A percentile compares a stretch with the other conserved stretches of the same genome.
These are phyloP conservation scores for Globodera rostochiensis DNA, from an alignment of 1,140 invertebrate genomes.

Conservation along the genomic window DNA sequence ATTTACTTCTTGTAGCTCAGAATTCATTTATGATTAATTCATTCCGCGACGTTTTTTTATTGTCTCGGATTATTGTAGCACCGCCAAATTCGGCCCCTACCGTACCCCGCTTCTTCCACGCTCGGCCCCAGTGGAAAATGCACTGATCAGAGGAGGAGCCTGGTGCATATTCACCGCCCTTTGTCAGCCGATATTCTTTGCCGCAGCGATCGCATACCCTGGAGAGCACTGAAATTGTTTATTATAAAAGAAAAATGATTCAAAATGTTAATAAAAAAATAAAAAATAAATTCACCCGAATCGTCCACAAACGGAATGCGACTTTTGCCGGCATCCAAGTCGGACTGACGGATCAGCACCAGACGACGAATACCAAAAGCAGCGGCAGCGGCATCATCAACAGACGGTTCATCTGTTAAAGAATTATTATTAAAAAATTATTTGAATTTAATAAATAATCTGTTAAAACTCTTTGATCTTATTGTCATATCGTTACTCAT, in stretches of 20 bases:
- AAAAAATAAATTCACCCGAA: background rate
- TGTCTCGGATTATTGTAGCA: too few species aligned
- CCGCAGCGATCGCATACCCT: conserved; percentile 76
- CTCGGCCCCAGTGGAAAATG: conserved; percentile 79
- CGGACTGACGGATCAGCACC: conserved; percentile 25
- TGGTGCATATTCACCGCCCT: conserved; percentile 72
- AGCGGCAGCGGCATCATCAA: background rate
- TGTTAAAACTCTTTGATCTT: too few species aligned
- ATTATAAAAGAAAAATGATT: background rate
- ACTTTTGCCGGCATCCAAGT: conserved; percentile 16
- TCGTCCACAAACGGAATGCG: conserved; percentile 32
- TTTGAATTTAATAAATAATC: too few species aligned
- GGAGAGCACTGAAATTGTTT: conserved; percentile 37
- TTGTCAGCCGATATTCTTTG: conserved; percentile 73
- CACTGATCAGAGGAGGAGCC: conserved; percentile 73
- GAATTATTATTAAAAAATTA: too few species aligned
- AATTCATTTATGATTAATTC: too few species aligned
- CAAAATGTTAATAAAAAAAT: background rate
- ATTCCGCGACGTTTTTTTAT: too few species aligned
- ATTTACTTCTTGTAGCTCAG: too few species aligned
- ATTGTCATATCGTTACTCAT: too few species aligned
- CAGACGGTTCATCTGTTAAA: background rate
- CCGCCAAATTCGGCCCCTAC: too few species aligned
- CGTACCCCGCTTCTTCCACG: conserved; percentile 65
- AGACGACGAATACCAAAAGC: background rate